Conservation (phyloP, 1,140 invertebrate species). For the Ostrea edulis region DNA sequence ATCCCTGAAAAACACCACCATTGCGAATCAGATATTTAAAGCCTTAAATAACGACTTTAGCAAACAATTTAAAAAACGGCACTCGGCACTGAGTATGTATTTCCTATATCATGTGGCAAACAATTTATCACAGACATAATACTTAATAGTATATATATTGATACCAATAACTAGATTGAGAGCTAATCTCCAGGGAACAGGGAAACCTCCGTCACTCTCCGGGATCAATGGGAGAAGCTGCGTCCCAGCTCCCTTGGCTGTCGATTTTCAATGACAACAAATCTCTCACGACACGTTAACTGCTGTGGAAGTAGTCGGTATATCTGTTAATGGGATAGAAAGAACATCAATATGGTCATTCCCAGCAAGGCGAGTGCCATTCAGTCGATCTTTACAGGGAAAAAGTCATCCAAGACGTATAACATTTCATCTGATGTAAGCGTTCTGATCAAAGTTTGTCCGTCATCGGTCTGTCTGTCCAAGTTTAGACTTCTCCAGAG, state of each 20-base stretch:
- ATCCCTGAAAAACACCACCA: conserved; percentile 9
- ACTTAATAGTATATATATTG: conserved; percentile 8
- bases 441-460: too few relatives aligned
- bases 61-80: background rate
- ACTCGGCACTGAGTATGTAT: background rate
- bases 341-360: conserved; percentile 36
- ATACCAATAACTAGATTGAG: conserved; percentile 25
- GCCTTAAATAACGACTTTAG: background rate
- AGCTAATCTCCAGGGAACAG: background rate
- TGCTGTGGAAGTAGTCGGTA: conserved; percentile 5
- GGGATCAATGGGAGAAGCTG: conserved; percentile 8
- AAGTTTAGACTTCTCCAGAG: too few relatives aligned
- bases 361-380: background rate
- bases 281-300: conserved; percentile 7
- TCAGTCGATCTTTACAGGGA: background rate
- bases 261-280: conserved; percentile 36
- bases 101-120: background rate
- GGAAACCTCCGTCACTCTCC: background rate
- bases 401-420: background rate
- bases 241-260: background rate
- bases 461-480: too few relatives aligned
- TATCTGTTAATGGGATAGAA: conserved; percentile 29
- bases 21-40: background rate
- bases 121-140: conserved; percentile 11
- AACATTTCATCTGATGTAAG: background rate